phyloP scores from a whole-genome alignment of 2,113 vertebrate genomes.

The Dipodomys spectabilis region DNA sequence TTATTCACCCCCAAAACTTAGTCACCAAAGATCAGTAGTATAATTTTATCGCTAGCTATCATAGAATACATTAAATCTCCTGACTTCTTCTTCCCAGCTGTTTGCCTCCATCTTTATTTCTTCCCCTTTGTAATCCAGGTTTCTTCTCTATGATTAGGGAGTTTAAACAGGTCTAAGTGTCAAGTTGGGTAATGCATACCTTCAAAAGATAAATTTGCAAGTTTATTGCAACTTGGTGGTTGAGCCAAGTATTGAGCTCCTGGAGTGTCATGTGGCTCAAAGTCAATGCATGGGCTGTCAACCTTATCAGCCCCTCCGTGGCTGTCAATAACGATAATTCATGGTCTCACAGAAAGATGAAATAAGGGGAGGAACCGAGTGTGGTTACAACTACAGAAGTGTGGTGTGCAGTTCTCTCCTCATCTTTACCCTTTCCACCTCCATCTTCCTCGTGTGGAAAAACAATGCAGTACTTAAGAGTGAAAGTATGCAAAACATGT shows the following conservation, averaged over 20 bases:
- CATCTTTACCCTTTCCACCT: not conserved
- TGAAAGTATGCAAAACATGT: not conserved
- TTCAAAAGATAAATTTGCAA: not conserved
- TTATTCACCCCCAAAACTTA: not conserved
- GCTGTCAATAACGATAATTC: not conserved
- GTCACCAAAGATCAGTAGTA: not conserved
- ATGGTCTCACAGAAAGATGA: not conserved
- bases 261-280: not conserved
- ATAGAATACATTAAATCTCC: not conserved
- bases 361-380: not conserved
- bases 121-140: not conserved
- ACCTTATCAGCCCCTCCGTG: not conserved
- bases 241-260: not conserved
- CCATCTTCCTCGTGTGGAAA: not conserved
- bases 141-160: not conserved
- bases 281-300: not conserved
- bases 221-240: not conserved
- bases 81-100: not conserved
- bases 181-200: not conserved
- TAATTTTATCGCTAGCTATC: too few relatives aligned
- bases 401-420: not conserved
- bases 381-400: not conserved
- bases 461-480: not conserved
- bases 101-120: not conserved
- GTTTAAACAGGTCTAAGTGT: not conserved